Base-by-base conservation (phyloP, 2,888 invertebrate genomes). In the Acleris cristana region DNA sequence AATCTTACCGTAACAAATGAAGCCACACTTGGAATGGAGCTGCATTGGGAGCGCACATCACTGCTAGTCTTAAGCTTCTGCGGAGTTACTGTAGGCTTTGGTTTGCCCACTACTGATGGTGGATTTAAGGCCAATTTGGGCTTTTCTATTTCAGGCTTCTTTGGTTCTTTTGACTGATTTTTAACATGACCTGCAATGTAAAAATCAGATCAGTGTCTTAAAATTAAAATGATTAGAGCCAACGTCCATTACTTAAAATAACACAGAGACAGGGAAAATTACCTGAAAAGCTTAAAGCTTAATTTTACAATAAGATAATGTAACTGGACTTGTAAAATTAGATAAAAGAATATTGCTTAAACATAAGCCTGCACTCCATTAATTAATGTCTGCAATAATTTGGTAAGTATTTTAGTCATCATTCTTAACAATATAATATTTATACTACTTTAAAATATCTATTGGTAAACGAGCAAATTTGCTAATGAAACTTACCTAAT, bases 1-100 rank as follows among this genome's bases (percentile, higher is more conserved):
- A 48, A 21, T 44, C 87, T 83, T 81, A 92, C 92, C 1, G 91
- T 92, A 30, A 82, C 82, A 78, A 91, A 89, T 23, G 90, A 89
- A 75, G 83, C 87, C 16, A 82, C 72, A 72, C 89, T 92, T 56
- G 77, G 79, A 44, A 75, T 64, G 14, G 89, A 89, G 74, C 90
- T 88, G 74, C 89, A 88, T 69, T 85, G 87, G 10, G 16, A 44
- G 44, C 21, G 84, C 4, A 81, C 76, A 70, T 91, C 90, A 14
- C 64, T 65, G 62, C 76, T 79, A 26, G 71, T 71, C 75, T 80
- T 87, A 10, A 74, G 70, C 53, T 62, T 66, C 8, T 70, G 69
- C 45, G 77, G 75, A 53, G 76, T 70, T 54, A 69, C 52, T 8
- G 61, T 54, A 34, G 73, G 69, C 64, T 78, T 82, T 10, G 70